Conservation (phyloP, 2,113 vertebrate species). For the Callipepla californica region DNA sequence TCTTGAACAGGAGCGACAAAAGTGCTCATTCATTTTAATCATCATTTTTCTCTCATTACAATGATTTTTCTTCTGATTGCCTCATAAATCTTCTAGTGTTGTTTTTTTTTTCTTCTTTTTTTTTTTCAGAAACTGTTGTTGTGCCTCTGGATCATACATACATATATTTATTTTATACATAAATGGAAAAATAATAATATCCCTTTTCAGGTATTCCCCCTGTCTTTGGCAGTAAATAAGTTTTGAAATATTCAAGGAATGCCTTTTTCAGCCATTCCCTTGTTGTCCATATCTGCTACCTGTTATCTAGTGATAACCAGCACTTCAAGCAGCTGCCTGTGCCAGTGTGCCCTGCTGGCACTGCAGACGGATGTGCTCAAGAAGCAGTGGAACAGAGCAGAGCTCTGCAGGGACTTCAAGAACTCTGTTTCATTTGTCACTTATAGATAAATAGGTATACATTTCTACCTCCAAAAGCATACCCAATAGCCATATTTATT, state of each 20-base stretch:
- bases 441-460: slow-evolving; percentile 8
- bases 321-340: background rate
- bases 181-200: background rate
- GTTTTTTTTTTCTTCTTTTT: background rate
- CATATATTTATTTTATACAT: background rate
- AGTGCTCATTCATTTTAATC: background rate
- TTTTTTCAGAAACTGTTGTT: background rate
- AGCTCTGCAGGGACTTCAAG: slow-evolving; percentile 16
- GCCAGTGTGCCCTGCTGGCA: background rate
- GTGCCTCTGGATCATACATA: background rate
- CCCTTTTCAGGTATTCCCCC: background rate
- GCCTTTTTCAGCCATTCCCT: slow-evolving; percentile 6
- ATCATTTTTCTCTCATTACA: background rate
- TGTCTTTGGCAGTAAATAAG: slow-evolving; percentile 20
- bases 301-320: slow-evolving; percentile 40
- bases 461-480: background rate
- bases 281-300: slow-evolving; percentile 42
- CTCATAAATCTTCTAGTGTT: background rate
- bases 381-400: background rate
- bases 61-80: background rate
- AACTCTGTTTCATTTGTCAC: background rate
- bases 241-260: slow-evolving; percentile 24
- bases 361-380: fast-evolving
- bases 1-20: background rate
- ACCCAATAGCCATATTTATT: background rate